Evolutionary conservation across 53 echinoderm and acorn worm species (phyloP), one percentile per base, ranked within the genome.

Genomic region (Holothuria leucospilota): DNA sequence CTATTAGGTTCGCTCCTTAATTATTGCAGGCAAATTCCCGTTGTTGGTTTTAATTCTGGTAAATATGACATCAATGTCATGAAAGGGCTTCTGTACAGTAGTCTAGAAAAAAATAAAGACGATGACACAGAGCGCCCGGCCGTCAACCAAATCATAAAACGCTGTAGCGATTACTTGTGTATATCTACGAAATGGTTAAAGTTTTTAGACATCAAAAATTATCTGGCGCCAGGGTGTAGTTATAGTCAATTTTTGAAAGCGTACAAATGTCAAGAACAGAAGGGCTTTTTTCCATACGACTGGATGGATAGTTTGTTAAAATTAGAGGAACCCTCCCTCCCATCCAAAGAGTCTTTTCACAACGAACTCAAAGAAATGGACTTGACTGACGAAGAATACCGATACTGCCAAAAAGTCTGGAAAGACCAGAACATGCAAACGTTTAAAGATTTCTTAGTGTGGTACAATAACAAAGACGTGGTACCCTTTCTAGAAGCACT

Each of bases 401-500:
- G 0, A 69, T 28, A 69, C 69, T 69, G 69, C 34, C 1, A 69
- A 69, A 29, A 8, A 20, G 66, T 65, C 15, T 91, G 87, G 87
- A 16, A 9, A 2, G 74, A 58, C 8, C 65, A 68, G 0, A 39
- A 28, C 5, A 91, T 91, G 91, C 11, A 28, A 15, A 51, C 67
- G n/a, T 20, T 87, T 27, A 59, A 56, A 27, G 91, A 91, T 38
- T 87, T 81, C 56, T 51, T 91, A 20, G 63, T 78, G 2, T 91
- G 91, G 91, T 91, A 91, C 91, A 91, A 84, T 56, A 51, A 41
- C 38, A 39, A 30, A 2, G 72, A 91, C 24, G 75, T 73, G 0
- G 28, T 10, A 3, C 87, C 67, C 1, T 83, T 87, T 51, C 34
- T 82, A 20, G 27, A 63, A 13, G 91, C 82, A 14, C 80, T 13